Evolutionary conservation across 2,888 invertebrate species (phyloP).

Genomic region (Xestia ashworthii): DNA sequence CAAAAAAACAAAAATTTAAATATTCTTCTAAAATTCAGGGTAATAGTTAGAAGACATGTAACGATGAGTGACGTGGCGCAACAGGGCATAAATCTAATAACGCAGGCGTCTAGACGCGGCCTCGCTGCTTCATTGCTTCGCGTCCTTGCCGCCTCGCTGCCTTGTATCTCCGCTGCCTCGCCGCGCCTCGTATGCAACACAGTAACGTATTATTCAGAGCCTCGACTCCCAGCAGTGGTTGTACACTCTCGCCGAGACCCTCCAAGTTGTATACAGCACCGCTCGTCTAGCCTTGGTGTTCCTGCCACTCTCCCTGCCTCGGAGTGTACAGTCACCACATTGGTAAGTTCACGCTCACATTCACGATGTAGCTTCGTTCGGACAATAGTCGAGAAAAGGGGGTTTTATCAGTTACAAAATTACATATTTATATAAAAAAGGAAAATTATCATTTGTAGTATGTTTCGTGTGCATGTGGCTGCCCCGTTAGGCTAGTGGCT

Average conservation of each 20-base stretch:
- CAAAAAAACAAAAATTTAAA: background rate
- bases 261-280: background rate
- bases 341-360: too few species aligned
- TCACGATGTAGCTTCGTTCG: background rate
- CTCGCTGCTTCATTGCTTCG: slow-evolving; percentile 5
- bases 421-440: too few species aligned
- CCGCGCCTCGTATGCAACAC: background rate
- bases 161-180: background rate
- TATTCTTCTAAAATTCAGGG: background rate
- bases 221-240: background rate
- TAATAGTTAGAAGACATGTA: slow-evolving; percentile 23
- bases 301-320: background rate
- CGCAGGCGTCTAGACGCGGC: slow-evolving; percentile 41
- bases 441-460: too few species aligned
- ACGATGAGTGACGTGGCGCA: slow-evolving; percentile 40
- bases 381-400: background rate
- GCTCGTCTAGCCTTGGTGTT: background rate
- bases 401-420: too few species aligned
- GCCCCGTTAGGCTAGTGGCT: background rate
- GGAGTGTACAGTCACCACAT: too few species aligned
- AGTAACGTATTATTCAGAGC: background rate
- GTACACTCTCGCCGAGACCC: background rate
- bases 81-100: slow-evolving; percentile 37
- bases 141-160: background rate
- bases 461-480: background rate